Evolutionary conservation across 2,888 invertebrate species (phyloP).

Genomic region (Bedellia somnulentella): DNA sequence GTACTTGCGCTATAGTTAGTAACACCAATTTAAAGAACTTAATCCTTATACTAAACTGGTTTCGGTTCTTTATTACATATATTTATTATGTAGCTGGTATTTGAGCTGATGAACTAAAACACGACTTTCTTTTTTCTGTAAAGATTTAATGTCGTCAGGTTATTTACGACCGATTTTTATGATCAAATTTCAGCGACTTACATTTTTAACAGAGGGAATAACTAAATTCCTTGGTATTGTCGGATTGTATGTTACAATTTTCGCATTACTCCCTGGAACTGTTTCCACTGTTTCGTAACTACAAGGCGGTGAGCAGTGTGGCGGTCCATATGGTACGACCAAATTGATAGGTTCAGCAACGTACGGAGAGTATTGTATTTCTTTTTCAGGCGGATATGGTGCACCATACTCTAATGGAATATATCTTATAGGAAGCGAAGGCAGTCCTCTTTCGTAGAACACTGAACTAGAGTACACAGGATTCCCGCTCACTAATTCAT

Average conservation of each 20-base stretch:
- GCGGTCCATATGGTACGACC: constrained; percentile 12
- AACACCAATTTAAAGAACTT: too few relatives aligned
- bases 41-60: too few relatives aligned
- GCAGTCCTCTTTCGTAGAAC: constrained; percentile 25
- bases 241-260: constrained; percentile 25
- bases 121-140: too few relatives aligned
- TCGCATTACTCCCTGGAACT: constrained; percentile 18
- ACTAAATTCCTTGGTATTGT: constrained; percentile 24
- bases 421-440: constrained; percentile 20
- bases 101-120: too few relatives aligned
- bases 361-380: constrained; percentile 22
- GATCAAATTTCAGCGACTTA: too few relatives aligned
- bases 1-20: too few relatives aligned
- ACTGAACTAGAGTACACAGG: constrained; percentile 24
- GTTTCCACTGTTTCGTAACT: constrained; percentile 19
- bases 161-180: too few relatives aligned
- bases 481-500: neutral
- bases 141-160: too few relatives aligned
- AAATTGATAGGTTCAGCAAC: constrained; percentile 20
- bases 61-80: too few relatives aligned
- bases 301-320: constrained; percentile 36
- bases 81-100: too few relatives aligned
- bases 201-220: constrained; percentile 23
- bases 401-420: constrained; percentile 29
- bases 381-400: constrained; percentile 17